Evolutionary conservation across 2,797 vertebrate genomes (phyloP), one percentile per base, ranked within the genome.

Genomic region (Bradypus variegatus): DNA sequence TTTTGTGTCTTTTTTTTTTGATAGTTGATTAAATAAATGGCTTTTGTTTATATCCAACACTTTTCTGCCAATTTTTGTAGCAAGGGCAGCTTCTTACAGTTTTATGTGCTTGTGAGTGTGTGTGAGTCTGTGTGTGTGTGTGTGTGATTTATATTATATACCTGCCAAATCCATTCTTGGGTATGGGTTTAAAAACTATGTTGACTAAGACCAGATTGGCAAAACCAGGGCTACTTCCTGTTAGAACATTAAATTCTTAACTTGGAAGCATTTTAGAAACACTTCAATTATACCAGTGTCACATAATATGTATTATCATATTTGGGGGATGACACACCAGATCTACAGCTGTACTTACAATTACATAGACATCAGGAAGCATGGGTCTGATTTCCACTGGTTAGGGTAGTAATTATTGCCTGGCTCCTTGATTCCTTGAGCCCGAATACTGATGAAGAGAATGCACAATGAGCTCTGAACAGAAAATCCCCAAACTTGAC

Each of bases 371-470:
- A 48, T 81, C 60, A 87, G 75, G 86, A 91, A 64, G 81, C 21
- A 6, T 29, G 31, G 18, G 29, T 86, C 72, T 91, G 79, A 69
- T 93, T 92, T 92, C 36, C 19, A 2, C 15, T 18, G 60, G 36
- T 33, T 62, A 27, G 16, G 12, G 29, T 50, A 29, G 64, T 88
- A 83, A 86, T 90, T 93, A 67, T 88, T 67, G 75, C 75, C 41
- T 89, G 41, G 10, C 25, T 92, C 62, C 36, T 83, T 90, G 48
- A 73, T 93, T 94, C 55, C 16, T 80, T 55, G 48, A 81, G 53
- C 45, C 69, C 88, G 72, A 76, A 38, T 62, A 85, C 14, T 86
- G 79, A 88, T 36, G 53, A 69, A 85, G 82, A 93, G 85, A 94
- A 93, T 86, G 4, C 19, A 86, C 21, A 77, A 86, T 69, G 55